phyloP scores from a whole-genome alignment of 1,140 invertebrate genomes.

The Calycopis cecrops region DNA sequence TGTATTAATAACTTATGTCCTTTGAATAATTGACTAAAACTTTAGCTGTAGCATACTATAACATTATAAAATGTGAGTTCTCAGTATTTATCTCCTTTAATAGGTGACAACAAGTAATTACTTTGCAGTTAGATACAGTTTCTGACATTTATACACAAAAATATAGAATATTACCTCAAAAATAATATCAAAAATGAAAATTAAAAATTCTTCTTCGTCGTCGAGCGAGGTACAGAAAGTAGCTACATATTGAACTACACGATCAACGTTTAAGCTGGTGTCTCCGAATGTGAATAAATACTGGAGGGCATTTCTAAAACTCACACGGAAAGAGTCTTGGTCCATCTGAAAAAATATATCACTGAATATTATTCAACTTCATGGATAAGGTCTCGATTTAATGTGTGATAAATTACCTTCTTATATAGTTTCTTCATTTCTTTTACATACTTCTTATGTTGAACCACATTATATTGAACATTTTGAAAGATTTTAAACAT shows the following conservation, averaged over 20 bases:
- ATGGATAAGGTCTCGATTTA: too few relatives aligned
- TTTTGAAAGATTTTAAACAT: conserved; percentile 77
- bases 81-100: too few relatives aligned
- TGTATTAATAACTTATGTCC: too few relatives aligned
- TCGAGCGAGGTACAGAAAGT: conserved; percentile 78
- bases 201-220: conserved; percentile 72
- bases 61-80: too few relatives aligned
- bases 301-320: conserved; percentile 74
- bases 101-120: too few relatives aligned
- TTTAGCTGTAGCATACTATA: too few relatives aligned
- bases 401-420: conserved; percentile 56
- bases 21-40: too few relatives aligned
- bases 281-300: conserved; percentile 77
- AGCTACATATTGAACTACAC: conserved; percentile 79
- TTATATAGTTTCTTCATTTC: conserved; percentile 76
- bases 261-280: conserved; percentile 78
- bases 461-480: conserved; percentile 77
- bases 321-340: conserved; percentile 67
- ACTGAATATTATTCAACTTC: not conserved
- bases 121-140: not conserved
- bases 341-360: conserved; percentile 57
- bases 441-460: conserved; percentile 78
- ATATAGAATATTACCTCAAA: conserved; percentile 61
- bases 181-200: conserved; percentile 75
- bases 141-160: conserved; percentile 12